phyloP scores from a whole-genome alignment of 2,888 invertebrate genomes.

The Meganola albula region DNA sequence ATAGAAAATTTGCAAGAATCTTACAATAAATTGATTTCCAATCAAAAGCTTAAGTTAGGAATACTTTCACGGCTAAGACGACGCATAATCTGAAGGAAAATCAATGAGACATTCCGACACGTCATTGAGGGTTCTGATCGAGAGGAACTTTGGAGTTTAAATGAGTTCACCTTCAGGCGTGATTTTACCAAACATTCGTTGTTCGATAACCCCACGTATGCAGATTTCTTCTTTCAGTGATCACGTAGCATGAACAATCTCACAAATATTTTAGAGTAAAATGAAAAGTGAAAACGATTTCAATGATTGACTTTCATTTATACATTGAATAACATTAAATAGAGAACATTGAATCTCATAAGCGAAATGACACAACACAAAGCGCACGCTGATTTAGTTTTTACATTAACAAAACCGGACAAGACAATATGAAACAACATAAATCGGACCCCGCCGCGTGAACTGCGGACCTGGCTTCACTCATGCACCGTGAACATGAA shows the following conservation, averaged over 20 bases:
- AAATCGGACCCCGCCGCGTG: conserved; percentile 65
- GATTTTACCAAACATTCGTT: conserved; percentile 34
- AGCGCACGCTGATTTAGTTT: conserved; percentile 60
- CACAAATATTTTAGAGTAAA: no score
- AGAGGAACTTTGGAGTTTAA: conserved; percentile 46
- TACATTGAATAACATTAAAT: no score
- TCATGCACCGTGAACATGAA: conserved; percentile 45
- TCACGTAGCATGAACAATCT: no score
- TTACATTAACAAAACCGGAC: conserved; percentile 71
- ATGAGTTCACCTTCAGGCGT: conserved; percentile 43
- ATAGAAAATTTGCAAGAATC: no score
- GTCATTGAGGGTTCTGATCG: conserved; percentile 42
- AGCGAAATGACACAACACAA: conserved; percentile 32
- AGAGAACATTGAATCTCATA: conserved; percentile 26
- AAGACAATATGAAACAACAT: conserved; percentile 64
- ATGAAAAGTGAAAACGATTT: no score
- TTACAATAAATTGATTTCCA: conserved; percentile 38
- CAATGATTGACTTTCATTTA: no score
- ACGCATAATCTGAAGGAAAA: conserved; percentile 52
- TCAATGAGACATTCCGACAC: conserved; percentile 62
- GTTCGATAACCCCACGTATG: no score
- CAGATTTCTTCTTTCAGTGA: conserved; percentile 12
- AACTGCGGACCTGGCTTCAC: conserved; percentile 42
- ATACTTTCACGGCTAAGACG: conserved; percentile 59
- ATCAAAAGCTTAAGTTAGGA: conserved; percentile 52